These are phyloP conservation scores for Lasioglossum lativentre DNA, from an alignment of 2,888 invertebrate species.

Conservation along the genomic window DNA sequence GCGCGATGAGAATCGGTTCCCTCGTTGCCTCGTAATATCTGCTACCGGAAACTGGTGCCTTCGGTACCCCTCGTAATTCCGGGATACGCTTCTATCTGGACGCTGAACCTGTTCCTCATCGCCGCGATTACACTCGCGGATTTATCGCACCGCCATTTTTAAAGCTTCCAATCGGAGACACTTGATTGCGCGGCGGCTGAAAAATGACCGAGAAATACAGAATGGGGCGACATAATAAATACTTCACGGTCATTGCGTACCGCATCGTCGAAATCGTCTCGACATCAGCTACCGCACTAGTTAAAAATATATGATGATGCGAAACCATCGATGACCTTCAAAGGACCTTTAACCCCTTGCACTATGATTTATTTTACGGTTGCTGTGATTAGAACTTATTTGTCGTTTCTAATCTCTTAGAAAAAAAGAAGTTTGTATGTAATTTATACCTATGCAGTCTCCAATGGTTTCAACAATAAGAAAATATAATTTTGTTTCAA, in stretches of 20 bases:
- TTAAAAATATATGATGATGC: too few relatives aligned
- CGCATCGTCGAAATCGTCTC: not conserved
- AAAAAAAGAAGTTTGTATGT: too few relatives aligned
- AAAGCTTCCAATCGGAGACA: not conserved
- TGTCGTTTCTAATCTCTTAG: too few relatives aligned
- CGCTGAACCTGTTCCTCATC: not conserved
- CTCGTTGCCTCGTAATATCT: conserved; percentile 55
- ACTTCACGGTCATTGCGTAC: not conserved
- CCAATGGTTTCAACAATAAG: too few relatives aligned
- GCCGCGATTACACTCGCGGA: conserved; percentile 32
- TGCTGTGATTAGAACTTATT: too few relatives aligned
- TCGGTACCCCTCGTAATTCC: conserved; percentile 36
- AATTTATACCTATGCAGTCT: too few relatives aligned
- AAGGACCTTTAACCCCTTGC: too few relatives aligned
- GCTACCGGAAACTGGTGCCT: conserved; percentile 27
- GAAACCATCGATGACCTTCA: too few relatives aligned
- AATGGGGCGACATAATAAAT: not conserved
- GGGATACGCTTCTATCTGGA: conserved; percentile 45
- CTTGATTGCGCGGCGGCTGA: not conserved
- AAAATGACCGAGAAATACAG: not conserved
- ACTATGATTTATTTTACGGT: too few relatives aligned
- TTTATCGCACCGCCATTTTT: conserved; percentile 26
- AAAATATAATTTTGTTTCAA: too few relatives aligned
- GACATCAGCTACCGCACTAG: not conserved
- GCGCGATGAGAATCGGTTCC: conserved; percentile 34